Base-by-base conservation (phyloP, 2,888 invertebrate genomes). In the Carpatolechia fugitivella region DNA sequence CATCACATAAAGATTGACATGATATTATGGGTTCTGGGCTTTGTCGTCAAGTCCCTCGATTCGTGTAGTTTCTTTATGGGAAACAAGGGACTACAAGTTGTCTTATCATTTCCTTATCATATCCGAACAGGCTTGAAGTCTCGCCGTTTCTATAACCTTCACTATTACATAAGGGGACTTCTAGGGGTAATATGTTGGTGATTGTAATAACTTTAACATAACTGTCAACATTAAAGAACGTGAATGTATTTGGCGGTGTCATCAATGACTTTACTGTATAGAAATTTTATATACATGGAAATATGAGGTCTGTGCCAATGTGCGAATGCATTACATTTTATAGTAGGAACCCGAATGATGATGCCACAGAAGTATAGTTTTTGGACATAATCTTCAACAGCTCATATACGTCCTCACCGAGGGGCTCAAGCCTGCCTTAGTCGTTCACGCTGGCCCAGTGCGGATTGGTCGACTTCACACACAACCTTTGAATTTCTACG, bases 1-100 rank as follows among this genome's bases (percentile, higher is more conserved):
- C 8, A 47, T 47, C 30, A 31, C 47, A 47, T 47, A 47, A 47
- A 47, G 47, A 46, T 47, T 47, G 47, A 14, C 18, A 31, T 16
- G 31, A 47, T 47, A 31, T 24, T 24, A n/a, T n/a, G n/a, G n/a
- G 24, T 6, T 24, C 24, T 24, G 47, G 3, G 16, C 13, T n/a
- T 47, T 30, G 29, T 47, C 44, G 6, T 47, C 3, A 13, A 31
- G 30, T 14, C 14, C 31, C 31, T 7, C 38, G 14, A 14, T 13
- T 3, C 3, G 38, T 13, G 13, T 38, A 38, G 14, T 13, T 8
- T 14, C 13, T 33, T 8, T 33, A 33, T 33, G 10, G 11, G 10
- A 11, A 33, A 33, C 8, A 8, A 10, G 33, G 33, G 33, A 33
- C 33, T 33, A 4, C 24, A 24, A 24, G 24, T 24, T 24, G 6